Evolutionary conservation across 2,113 vertebrate species (phyloP).

Genomic region (Chaetops frenatus): DNA sequence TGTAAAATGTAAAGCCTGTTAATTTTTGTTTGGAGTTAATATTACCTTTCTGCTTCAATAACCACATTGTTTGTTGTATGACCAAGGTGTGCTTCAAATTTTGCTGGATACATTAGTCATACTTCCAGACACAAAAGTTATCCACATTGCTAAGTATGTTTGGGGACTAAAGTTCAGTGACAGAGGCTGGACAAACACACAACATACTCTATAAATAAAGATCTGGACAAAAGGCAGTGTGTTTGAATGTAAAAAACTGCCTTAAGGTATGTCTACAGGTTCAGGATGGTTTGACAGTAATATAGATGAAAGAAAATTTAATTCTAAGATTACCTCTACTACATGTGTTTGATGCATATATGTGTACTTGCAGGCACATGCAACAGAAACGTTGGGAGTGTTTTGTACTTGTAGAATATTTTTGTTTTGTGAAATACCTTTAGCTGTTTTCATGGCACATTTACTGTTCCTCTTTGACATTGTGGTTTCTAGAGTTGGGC

Average conservation of each 20-base stretch:
- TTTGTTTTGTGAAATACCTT: not conserved
- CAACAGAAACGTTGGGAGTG: not conserved
- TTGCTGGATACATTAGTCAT: not conserved
- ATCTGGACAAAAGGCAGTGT: not conserved
- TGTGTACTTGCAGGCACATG: not conserved
- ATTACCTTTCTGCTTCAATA: not conserved
- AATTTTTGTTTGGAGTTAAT: not conserved
- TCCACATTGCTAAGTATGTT: not conserved
- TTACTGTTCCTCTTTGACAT: slow-evolving; percentile 77
- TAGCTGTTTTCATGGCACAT: slow-evolving; percentile 34
- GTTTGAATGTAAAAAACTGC: not conserved
- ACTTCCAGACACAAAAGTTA: not conserved
- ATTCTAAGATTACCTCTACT: not conserved
- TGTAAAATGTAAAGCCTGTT: not conserved
- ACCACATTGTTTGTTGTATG: not conserved
- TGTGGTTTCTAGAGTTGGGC: slow-evolving; percentile 84
- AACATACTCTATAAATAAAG: not conserved
- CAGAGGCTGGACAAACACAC: not conserved
- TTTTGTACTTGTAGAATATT: not conserved
- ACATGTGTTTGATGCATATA: not conserved
- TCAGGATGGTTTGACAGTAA: not conserved
- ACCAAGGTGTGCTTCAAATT: not conserved
- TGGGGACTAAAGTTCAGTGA: not conserved
- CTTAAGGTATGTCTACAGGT: not conserved
- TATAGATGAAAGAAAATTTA: not conserved